Base-by-base conservation (phyloP, 2,888 invertebrate species). In the Tryphoninae sp. region DNA sequence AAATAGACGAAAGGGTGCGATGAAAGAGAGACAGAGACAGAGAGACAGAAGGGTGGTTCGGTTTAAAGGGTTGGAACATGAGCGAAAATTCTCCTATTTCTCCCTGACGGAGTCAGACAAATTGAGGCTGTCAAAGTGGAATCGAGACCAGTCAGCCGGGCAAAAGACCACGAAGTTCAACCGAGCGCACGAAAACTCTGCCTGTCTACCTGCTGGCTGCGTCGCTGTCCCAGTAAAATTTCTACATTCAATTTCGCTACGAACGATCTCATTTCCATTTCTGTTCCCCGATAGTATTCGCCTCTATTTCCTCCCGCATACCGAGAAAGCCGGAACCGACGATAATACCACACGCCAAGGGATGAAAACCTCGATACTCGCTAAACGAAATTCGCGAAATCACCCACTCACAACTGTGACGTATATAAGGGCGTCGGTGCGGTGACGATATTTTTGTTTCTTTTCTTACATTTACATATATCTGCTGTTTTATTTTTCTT, bases 241-340 rank as follows among this genome's bases (percentile, higher is more conserved):
- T 77, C 77, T 62, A 83, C 80, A 80, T 83, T 83, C 82, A 83
- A 83, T 83, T 83, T 83, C 62, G 74, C 82, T 79, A 71, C 79
- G 82, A 81, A 82, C 82, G 61, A 51, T 80, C 82, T 82, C 77
- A 83, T 83, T 83, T 82, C 79, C 80, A 83, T 83, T 82, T 77
- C 61, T 77, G 76, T 74, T 65, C 61, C 76, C 69, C 79, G 59
- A 77, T 80, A 77, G 82, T 72, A 11, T 1, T 19, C 40, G 11
- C 42, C 26, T 33, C 61, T 61, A 68, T 59, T 58, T 19, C 55
- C 33, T 55, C 71, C 19, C 23, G 22, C 22, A 19, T 22, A 13
- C 26, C 23, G 26, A 73, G 67, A 67, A 62, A 79, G 64, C 58
- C 65, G 73, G 68, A 59, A 71, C 71, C 64, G 51, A 72, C 78